Percentiles rank a stretch among this genome's conserved stretches.
These are phyloP conservation scores for Ficedula albicollis DNA, from an alignment of 2,797 vertebrate species.

Conservation along the genomic window DNA sequence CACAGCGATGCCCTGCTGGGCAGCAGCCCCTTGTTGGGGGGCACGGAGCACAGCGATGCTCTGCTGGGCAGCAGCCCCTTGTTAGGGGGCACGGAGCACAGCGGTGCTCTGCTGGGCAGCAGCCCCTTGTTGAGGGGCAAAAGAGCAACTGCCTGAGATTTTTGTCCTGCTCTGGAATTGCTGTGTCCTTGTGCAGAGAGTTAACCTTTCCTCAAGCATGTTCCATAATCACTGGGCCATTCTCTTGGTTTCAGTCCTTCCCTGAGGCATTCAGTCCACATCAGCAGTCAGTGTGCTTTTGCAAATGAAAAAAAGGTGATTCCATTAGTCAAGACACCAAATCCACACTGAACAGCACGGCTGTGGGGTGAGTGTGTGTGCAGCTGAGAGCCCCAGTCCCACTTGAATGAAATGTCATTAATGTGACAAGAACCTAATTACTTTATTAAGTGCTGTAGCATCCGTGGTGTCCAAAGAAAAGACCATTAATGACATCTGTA, in stretches of 20 bases:
- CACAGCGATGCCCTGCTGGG: too few species aligned
- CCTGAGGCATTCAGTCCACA: not conserved
- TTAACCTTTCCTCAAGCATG: not conserved
- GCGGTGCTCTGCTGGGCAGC: too few species aligned
- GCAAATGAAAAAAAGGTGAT: not conserved
- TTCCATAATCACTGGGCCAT: not conserved
- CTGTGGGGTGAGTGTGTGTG: accelerated
- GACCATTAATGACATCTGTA: not conserved
- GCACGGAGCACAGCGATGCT: too few species aligned
- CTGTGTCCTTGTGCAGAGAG: not conserved
- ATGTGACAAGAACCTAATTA: not conserved
- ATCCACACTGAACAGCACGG: not conserved
- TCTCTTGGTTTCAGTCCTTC: not conserved
- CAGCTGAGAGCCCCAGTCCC: accelerated
- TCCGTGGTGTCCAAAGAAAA: not conserved
- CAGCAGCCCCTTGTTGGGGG: not conserved
- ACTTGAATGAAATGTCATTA: not conserved
- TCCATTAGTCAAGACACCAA: not conserved
- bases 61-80: too few species aligned
- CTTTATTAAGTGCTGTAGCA: not conserved
- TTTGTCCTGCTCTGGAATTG: not conserved
- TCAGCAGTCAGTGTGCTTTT: not conserved
- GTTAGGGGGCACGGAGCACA: too few species aligned
- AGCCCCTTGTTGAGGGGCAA: too few species aligned
- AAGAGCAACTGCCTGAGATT: not conserved